Percentiles rank a stretch among this genome's conserved stretches.
Evolutionary conservation across 2,888 invertebrate genomes (phyloP).

Genomic region (Melinopterus prodromus): DNA sequence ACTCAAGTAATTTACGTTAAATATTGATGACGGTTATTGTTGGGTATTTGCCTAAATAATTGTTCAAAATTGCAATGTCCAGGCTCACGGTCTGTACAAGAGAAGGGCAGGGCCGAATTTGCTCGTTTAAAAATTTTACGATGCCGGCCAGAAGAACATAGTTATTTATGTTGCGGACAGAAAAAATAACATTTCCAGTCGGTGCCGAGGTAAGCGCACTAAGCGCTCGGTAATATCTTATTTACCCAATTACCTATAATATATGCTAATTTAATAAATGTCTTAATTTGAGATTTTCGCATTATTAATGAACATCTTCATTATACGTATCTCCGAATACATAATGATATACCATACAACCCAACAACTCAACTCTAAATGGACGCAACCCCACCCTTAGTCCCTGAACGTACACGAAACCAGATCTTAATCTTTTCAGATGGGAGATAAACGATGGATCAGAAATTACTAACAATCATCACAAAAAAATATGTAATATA

Average conservation of each 20-base stretch:
- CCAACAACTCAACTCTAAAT: not conserved
- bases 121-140: constrained; percentile 29
- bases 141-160: constrained; percentile 29
- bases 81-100: constrained; percentile 31
- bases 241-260: constrained; percentile 38
- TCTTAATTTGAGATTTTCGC: constrained; percentile 37
- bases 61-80: constrained; percentile 19
- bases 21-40: constrained; percentile 9
- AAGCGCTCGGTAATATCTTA: constrained; percentile 30
- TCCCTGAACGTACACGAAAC: not conserved
- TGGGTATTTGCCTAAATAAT: constrained; percentile 14
- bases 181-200: constrained; percentile 33
- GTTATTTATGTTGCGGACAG: constrained; percentile 33
- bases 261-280: constrained; percentile 40
- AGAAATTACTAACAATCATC: not conserved
- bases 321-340: constrained; percentile 33
- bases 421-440: not conserved
- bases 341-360: constrained; percentile 27
- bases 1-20: not conserved
- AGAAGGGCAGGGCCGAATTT: constrained; percentile 36
- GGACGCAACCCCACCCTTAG: not conserved
- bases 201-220: constrained; percentile 22
- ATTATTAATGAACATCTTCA: constrained; percentile 38
- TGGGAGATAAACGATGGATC: not conserved
- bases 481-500: no score